phyloP scores from a whole-genome alignment of 53 echinoderm and acorn worm species.

The Crossaster papposus region DNA sequence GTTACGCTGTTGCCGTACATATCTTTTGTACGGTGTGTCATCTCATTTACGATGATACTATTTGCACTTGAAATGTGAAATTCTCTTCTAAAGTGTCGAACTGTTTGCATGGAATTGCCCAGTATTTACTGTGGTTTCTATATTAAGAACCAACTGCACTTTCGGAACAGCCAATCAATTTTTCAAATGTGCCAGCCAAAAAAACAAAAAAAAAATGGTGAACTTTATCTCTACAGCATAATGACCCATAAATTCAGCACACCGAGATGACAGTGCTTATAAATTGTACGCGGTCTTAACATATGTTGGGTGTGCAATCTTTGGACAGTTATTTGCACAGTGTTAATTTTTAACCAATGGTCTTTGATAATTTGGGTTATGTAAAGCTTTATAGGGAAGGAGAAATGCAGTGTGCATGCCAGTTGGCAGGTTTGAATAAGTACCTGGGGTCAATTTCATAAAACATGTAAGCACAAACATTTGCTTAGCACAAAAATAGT shows the following conservation, averaged over 20 bases:
- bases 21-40: too few relatives aligned
- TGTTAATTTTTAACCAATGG: constrained; percentile 39
- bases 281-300: neutral
- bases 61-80: too few relatives aligned
- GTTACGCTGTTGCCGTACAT: too few relatives aligned
- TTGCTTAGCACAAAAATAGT: too few relatives aligned
- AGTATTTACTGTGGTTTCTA: neutral
- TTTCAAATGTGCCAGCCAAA: neutral
- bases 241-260: neutral
- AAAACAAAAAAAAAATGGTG: neutral
- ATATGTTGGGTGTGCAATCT: neutral
- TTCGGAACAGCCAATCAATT: neutral
- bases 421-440: neutral
- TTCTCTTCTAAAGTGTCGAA: too few relatives aligned
- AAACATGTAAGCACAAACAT: too few relatives aligned
- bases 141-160: neutral
- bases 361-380: constrained; percentile 26
- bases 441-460: too few relatives aligned
- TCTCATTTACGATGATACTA: too few relatives aligned
- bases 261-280: neutral
- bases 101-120: too few relatives aligned
- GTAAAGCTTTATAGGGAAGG: constrained; percentile 8
- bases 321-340: constrained; percentile 1
- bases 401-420: neutral
- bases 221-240: constrained; percentile 5